Evolutionary conservation across 2,113 vertebrate species (phyloP), one percentile per base, ranked within the genome.

Genomic region (Tursiops truncatus): DNA sequence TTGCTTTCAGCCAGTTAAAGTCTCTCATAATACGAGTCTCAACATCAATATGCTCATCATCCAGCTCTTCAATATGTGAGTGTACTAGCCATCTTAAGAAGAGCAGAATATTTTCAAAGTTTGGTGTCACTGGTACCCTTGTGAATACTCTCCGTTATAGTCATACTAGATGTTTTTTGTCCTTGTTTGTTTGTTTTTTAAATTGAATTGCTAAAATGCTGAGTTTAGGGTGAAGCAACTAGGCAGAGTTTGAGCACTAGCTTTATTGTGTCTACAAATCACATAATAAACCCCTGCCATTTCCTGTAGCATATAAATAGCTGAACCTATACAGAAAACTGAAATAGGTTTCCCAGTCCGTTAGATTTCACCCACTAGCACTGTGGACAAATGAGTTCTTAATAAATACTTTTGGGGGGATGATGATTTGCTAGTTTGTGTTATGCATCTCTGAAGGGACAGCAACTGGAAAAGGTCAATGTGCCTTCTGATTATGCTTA

Each of bases 1-100:
- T 95, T 92, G 13, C 20, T 90, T 92, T 89, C 12, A 74, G 17
- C 79, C 23, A 87, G 53, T 77, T 74, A 56, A 93, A 93, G n/a
- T 83, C 8, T 31, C 18, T 80, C 28, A 71, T 65, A 77, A 47
- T 26, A 60, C 38, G 21, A 86, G 77, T 70, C 33, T 23, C 47
- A 50, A 86, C n/a, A 47, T 85, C 44, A 56, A 50, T 23, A 58
- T 71, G 25, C 60, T 38, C 83, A 50, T 31, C 68, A 81, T 31
- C 12, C 8, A 38, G 38, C 38, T 38, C 38, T 38, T 38, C 38
- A 88, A n/a, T 56, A 38, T 53, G 23, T 21, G 9, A 73, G 33
- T 10, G 90, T 36, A 68, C 38, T 79, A 25, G 17, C 18, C 62
- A 58, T 79, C 92, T 77, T 74, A 83, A 38, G 2, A 31, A 60